A percentile compares a stretch with the other conserved stretches of the same genome.
Conservation (phyloP, 2,113 vertebrate genomes). For the Leptobrachium leishanense region DNA sequence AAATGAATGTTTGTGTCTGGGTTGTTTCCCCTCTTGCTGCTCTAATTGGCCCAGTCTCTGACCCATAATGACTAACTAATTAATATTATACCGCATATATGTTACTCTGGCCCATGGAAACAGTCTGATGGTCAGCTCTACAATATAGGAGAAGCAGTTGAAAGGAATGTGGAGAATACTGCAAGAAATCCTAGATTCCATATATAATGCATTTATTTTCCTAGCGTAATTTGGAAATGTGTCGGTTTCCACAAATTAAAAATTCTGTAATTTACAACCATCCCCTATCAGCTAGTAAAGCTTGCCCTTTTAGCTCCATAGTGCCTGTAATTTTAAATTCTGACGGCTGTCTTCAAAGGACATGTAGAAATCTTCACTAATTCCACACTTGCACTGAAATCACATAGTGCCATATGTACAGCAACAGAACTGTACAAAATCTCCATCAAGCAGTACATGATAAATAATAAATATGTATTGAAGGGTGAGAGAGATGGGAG, state of each 20-base stretch:
- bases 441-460: no score
- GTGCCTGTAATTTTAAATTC: constrained; percentile 65
- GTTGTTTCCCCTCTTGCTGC: constrained; percentile 21
- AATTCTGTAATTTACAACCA: constrained; percentile 51
- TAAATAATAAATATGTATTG: no score
- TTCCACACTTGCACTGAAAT: no score
- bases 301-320: constrained; percentile 55
- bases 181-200: constrained; percentile 15
- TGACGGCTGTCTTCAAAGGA: constrained; percentile 59
- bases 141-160: constrained; percentile 16
- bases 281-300: constrained; percentile 53
- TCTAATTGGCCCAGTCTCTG: constrained; percentile 7
- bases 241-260: constrained; percentile 55
- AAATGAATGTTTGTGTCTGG: constrained; percentile 41
- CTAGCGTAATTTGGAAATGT: background rate
- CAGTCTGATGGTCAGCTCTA: constrained; percentile 22
- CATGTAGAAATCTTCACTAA: constrained; percentile 31
- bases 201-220: constrained; percentile 20
- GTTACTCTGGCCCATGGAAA: constrained; percentile 40
- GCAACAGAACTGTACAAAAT: no score
- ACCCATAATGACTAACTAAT: constrained; percentile 11
- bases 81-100: constrained; percentile 23
- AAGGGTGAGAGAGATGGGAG: no score
- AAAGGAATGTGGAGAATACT: background rate
- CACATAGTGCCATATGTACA: no score